These are phyloP conservation scores for Mylabris sibirica DNA, from an alignment of 2,888 invertebrate genomes.

Conservation along the genomic window DNA sequence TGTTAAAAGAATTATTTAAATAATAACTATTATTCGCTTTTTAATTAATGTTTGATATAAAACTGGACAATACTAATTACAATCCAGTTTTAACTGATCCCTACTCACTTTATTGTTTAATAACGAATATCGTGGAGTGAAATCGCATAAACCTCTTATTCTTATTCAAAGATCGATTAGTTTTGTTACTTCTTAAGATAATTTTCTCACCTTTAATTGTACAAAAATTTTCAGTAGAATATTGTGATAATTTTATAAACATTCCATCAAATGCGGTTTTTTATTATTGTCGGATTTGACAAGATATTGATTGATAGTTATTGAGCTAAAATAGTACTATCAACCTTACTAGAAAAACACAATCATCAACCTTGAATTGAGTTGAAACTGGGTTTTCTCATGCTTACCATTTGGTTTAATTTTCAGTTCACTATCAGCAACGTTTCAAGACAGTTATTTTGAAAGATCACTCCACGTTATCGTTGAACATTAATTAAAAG, in stretches of 20 bases:
- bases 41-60: neutral
- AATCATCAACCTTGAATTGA: constrained; percentile 9
- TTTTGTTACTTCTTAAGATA: no score
- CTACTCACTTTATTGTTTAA: neutral
- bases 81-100: constrained; percentile 11
- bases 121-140: no score
- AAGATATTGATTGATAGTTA: neutral
- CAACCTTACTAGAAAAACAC: neutral
- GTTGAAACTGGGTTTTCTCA: neutral
- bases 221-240: no score
- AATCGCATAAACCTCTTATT: neutral
- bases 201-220: no score
- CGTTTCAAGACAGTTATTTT: neutral
- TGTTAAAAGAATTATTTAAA: neutral
- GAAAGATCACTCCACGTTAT: neutral
- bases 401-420: neutral
- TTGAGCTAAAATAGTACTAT: neutral
- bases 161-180: neutral
- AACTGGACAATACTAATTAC: constrained; percentile 2
- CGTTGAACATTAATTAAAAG: neutral
- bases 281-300: neutral
- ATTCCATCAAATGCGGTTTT: neutral
- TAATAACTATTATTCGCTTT: neutral
- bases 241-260: neutral
- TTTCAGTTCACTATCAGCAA: neutral